phyloP scores from a whole-genome alignment of 1,140 invertebrate genomes.

The Drosophila virilis region DNA sequence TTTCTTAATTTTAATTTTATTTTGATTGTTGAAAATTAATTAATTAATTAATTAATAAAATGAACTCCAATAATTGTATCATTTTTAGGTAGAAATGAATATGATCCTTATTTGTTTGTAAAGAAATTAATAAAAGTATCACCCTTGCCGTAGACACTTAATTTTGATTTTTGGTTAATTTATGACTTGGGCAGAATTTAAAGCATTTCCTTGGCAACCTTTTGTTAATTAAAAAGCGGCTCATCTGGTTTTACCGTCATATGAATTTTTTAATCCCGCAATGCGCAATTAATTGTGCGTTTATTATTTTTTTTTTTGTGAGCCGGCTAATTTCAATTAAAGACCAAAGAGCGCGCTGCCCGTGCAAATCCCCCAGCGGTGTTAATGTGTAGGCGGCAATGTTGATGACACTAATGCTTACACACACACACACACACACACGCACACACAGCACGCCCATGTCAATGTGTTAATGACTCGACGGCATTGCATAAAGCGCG shows the following conservation, averaged over 20 bases:
- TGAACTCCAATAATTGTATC: too few species aligned
- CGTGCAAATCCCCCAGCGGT: slow-evolving; percentile 15
- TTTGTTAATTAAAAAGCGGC: neutral
- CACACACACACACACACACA: slow-evolving; percentile 26
- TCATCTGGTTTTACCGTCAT: neutral
- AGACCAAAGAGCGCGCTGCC: slow-evolving; percentile 14
- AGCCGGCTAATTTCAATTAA: slow-evolving; percentile 60
- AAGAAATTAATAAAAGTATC: too few species aligned
- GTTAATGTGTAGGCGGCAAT: slow-evolving; percentile 52
- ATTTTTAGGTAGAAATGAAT: too few species aligned
- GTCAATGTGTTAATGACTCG: slow-evolving; percentile 68
- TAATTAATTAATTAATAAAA: too few species aligned
- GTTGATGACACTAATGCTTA: slow-evolving; percentile 60
- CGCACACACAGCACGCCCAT: slow-evolving; percentile 22
- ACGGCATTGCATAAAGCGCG: slow-evolving; percentile 66
- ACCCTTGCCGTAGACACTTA: too few species aligned
- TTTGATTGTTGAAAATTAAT: too few species aligned
- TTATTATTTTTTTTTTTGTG: slow-evolving; percentile 29
- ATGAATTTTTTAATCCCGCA: slow-evolving; percentile 13
- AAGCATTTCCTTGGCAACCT: neutral
- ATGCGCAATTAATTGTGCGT: slow-evolving; percentile 18
- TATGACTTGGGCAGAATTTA: neutral
- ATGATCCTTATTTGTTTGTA: too few species aligned
- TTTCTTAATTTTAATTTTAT: too few species aligned
- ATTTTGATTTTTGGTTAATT: neutral